A percentile compares a stretch with the other conserved stretches of the same genome.
phyloP scores from a whole-genome alignment of 2,888 invertebrate species.

The Netelia melanura region DNA sequence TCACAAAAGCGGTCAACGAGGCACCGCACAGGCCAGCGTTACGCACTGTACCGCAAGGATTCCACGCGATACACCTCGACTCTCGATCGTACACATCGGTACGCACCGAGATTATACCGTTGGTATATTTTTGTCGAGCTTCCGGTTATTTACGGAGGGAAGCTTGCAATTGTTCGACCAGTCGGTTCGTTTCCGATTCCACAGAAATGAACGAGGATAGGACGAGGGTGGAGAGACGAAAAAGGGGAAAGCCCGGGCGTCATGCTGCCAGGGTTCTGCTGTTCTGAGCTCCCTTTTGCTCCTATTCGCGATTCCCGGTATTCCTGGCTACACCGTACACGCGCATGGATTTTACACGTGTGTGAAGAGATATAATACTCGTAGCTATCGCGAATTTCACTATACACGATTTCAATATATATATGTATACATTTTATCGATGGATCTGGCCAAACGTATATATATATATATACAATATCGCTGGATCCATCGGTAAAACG shows the following conservation, averaged over 20 bases:
- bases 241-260: constrained; percentile 39
- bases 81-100: constrained; percentile 19
- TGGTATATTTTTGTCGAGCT: constrained; percentile 71
- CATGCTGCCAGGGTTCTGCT: constrained; percentile 51
- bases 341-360: constrained; percentile 12
- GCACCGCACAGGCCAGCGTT: constrained; percentile 8
- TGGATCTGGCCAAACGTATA: neutral
- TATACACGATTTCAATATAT: constrained; percentile 12
- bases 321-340: constrained; percentile 36
- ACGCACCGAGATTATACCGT: constrained; percentile 5
- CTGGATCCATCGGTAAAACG: constrained; percentile 54
- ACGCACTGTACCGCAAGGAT: constrained; percentile 68
- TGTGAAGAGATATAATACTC: constrained; percentile 20
- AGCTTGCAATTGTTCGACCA: constrained; percentile 82
- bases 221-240: constrained; percentile 14
- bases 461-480: constrained; percentile 3
- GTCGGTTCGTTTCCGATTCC: constrained; percentile 80
- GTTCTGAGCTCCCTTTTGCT: constrained; percentile 31
- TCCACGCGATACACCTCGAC: constrained; percentile 52
- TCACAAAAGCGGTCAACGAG: constrained; percentile 73
- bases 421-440: neutral
- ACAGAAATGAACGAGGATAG: constrained; percentile 48
- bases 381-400: constrained; percentile 11
- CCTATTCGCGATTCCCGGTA: constrained; percentile 43
- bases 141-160: constrained; percentile 81